These are phyloP conservation scores for Xanthia icteritia DNA, from an alignment of 2,888 invertebrate species.

Conservation along the genomic window DNA sequence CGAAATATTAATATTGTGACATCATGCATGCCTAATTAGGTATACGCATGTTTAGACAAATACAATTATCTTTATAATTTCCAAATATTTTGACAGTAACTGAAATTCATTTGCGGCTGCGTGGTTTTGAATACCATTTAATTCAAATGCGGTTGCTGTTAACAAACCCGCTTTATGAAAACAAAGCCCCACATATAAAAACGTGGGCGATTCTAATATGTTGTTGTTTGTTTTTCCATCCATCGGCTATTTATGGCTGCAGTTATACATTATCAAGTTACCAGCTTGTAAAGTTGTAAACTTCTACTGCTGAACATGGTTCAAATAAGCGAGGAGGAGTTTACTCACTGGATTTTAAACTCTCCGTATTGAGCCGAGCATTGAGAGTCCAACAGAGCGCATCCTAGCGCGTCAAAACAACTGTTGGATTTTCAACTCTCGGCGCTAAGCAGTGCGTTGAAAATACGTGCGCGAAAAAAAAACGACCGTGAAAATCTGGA, in stretches of 20 bases:
- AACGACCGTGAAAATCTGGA: too few species aligned
- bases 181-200: background rate
- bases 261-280: background rate
- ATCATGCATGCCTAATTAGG: too few species aligned
- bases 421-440: background rate
- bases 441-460: background rate
- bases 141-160: constrained; percentile 3
- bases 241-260: constrained; percentile 15
- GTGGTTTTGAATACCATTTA: background rate
- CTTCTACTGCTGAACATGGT: background rate
- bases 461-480: background rate
- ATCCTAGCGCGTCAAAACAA: background rate
- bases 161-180: background rate
- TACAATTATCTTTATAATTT: too few species aligned
- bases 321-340: background rate
- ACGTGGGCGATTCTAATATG: background rate
- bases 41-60: too few species aligned
- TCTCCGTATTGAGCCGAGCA: too few species aligned
- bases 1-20: too few species aligned
- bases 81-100: background rate
- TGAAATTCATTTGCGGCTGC: background rate
- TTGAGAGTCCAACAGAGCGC: background rate
- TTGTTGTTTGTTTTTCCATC: constrained; percentile 21
- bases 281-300: background rate
- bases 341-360: background rate